Evolutionary conservation across 2,113 vertebrate species (phyloP).

Genomic region (Gulo gulo): DNA sequence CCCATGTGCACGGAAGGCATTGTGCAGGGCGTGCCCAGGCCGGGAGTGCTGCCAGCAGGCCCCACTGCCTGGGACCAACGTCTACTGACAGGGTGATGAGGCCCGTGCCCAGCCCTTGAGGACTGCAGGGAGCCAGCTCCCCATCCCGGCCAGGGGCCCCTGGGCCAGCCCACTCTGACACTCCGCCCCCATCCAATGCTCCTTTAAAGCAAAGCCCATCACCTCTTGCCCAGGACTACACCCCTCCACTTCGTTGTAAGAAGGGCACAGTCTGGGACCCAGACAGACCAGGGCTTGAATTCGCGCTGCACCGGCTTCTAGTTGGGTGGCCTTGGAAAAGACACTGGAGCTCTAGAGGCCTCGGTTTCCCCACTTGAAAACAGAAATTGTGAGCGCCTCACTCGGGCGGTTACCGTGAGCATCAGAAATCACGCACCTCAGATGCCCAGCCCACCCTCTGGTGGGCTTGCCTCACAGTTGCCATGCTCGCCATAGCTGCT

Average conservation of each 20-base stretch:
- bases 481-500: background rate
- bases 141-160: background rate
- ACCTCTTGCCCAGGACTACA: background rate
- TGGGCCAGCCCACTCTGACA: background rate
- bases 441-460: background rate
- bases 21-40: background rate
- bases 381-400: background rate
- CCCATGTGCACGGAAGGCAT: accelerated
- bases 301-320: background rate
- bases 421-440: background rate
- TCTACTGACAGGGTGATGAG: background rate
- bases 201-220: background rate
- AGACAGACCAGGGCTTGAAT: background rate
- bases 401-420: background rate
- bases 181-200: background rate
- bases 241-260: background rate
- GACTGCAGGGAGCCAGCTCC: background rate
- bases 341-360: background rate
- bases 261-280: background rate
- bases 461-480: background rate
- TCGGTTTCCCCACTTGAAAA: background rate
- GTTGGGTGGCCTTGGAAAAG: background rate
- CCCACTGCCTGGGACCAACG: background rate
- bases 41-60: background rate
- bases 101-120: background rate